A percentile compares a stretch with the other conserved stretches of the same genome.
These are phyloP conservation scores for Rhinoraja longicauda DNA, from an alignment of 2,797 vertebrate species.

Conservation along the genomic window DNA sequence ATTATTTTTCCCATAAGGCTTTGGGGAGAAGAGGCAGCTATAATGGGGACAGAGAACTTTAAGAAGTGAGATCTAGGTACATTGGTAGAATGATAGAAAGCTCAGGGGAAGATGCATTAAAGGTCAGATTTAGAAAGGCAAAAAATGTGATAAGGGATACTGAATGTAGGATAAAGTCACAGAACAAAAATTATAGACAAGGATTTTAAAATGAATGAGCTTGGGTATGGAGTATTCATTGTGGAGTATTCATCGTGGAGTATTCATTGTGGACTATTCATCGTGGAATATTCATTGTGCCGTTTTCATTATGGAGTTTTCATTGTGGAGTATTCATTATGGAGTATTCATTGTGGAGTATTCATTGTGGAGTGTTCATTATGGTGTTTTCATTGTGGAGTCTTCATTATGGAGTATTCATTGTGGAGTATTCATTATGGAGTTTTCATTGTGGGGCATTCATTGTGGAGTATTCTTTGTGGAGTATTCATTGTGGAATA, in stretches of 20 bases:
- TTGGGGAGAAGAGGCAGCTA: not conserved
- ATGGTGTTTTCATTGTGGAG: not conserved
- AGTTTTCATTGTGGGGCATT: not conserved
- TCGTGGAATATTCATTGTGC: no score
- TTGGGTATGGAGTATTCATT: not conserved
- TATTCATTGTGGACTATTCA: not conserved
- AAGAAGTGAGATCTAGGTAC: not conserved
- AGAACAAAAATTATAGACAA: not conserved
- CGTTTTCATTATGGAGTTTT: not conserved
- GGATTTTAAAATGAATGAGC: not conserved
- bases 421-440: not conserved
- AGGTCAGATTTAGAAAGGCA: not conserved
- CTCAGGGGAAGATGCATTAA: not conserved
- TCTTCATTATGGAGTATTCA: not conserved
- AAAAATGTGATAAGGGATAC: not conserved
- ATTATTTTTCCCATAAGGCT: not conserved
- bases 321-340: not conserved
- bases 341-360: not conserved
- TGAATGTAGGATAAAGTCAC: not conserved
- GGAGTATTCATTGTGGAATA: not conserved
- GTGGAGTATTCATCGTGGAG: not conserved
- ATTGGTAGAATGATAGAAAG: not conserved
- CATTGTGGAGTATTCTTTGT: not conserved
- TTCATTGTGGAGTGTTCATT: not conserved
- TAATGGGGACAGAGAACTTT: not conserved